These are phyloP conservation scores for Lasioglossum morio DNA, from an alignment of 2,888 invertebrate genomes.

Conservation along the genomic window DNA sequence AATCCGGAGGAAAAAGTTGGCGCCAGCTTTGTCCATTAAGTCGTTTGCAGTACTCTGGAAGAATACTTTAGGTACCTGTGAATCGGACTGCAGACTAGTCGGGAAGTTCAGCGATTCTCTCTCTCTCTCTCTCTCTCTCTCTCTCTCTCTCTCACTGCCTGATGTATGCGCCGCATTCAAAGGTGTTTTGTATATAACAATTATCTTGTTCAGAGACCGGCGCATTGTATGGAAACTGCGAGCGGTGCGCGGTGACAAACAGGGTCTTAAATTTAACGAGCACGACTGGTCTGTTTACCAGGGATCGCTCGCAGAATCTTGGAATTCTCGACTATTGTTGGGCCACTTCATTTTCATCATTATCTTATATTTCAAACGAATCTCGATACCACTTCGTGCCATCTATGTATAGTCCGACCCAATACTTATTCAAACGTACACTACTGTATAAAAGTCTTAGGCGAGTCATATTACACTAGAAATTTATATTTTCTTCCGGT, in stretches of 20 bases:
- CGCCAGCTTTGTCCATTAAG: conserved; percentile 68
- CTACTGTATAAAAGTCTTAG: background rate
- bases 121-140: conserved; percentile 13
- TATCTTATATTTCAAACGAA: background rate
- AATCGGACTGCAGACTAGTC: conserved; percentile 60
- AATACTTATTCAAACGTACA: background rate
- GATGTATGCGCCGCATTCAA: conserved; percentile 48
- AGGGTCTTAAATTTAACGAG: conserved; percentile 51
- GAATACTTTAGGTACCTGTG: conserved; percentile 63
- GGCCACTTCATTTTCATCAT: conserved; percentile 31
- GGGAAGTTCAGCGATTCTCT: conserved; percentile 46
- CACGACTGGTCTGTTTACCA: conserved; percentile 36
- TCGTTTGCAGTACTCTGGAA: conserved; percentile 49
- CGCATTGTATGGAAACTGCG: conserved; percentile 21
- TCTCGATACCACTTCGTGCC: background rate
- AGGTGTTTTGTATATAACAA: conserved; percentile 56
- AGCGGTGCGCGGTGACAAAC: conserved; percentile 30
- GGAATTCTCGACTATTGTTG: conserved; percentile 24
- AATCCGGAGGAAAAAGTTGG: conserved; percentile 58
- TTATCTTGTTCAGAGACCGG: conserved; percentile 51
- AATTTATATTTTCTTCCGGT: background rate
- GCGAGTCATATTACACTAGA: background rate
- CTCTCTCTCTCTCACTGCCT: conserved; percentile 5
- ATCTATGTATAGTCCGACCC: background rate
- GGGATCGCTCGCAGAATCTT: conserved; percentile 17